Evolutionary conservation across 2,888 invertebrate genomes (phyloP).

Genomic region (Drosophila planitibia): DNA sequence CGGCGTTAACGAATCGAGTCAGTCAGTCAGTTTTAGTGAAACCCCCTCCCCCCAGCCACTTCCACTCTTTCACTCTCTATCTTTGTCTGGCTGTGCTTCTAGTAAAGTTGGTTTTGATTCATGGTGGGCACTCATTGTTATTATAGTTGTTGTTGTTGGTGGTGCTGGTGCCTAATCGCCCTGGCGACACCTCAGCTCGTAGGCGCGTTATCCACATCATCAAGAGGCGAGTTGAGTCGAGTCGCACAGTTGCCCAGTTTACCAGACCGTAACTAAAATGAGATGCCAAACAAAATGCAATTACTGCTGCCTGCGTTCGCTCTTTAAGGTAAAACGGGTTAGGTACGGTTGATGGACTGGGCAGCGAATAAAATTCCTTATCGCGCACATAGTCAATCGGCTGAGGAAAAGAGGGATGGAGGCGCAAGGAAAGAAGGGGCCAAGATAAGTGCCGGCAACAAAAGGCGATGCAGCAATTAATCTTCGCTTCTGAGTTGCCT

Average conservation of each 20-base stretch:
- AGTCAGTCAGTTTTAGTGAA: constrained; percentile 30
- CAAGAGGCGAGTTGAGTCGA: constrained; percentile 34
- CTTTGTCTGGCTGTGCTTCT: constrained; percentile 14
- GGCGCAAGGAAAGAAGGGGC: constrained; percentile 16
- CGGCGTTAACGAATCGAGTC: constrained; percentile 69
- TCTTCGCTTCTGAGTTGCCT: constrained; percentile 79
- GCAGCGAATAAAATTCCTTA: constrained; percentile 75
- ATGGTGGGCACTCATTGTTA: constrained; percentile 60
- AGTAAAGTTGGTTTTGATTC: constrained; percentile 68
- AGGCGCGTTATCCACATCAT: constrained; percentile 72
- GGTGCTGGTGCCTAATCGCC: constrained; percentile 67
- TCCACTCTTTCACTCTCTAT: background rate
- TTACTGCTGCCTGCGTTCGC: constrained; percentile 57
- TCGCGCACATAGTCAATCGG: constrained; percentile 52
- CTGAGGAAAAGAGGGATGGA: constrained; percentile 3
- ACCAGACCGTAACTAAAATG: constrained; percentile 80
- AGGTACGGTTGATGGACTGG: constrained; percentile 32
- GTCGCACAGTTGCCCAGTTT: constrained; percentile 32
- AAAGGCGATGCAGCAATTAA: constrained; percentile 79
- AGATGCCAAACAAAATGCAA: constrained; percentile 81
- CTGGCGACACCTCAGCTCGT: constrained; percentile 77
- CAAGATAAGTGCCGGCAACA: constrained; percentile 72
- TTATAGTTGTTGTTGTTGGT: constrained; percentile 14
- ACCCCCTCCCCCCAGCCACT: background rate
- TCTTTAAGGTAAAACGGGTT: constrained; percentile 34